These are phyloP conservation scores for Gerris lacustris DNA, from an alignment of 2,888 invertebrate species.

Conservation along the genomic window DNA sequence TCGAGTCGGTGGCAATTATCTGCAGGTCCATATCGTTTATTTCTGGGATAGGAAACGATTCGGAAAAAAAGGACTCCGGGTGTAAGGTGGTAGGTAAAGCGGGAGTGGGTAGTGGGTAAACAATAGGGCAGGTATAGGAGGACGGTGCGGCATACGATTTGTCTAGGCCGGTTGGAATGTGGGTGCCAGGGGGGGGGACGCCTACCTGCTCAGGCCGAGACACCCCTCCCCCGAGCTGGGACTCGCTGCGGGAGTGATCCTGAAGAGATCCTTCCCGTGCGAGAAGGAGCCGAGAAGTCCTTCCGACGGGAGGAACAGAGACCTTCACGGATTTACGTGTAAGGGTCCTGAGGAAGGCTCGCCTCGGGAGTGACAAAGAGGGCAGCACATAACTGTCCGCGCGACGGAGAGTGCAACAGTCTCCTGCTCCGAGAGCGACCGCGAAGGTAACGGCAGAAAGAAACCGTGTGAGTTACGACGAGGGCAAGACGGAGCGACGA, in stretches of 20 bases:
- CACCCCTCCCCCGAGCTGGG: background rate
- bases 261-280: background rate
- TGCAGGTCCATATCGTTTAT: constrained; percentile 2
- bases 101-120: constrained; percentile 1
- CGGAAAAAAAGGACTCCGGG: background rate
- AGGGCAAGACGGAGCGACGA: background rate
- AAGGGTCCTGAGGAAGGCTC: background rate
- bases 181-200: background rate
- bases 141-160: background rate
- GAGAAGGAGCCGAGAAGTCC: background rate
- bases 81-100: constrained; percentile 3
- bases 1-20: constrained; percentile 1
- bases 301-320: background rate
- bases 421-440: background rate
- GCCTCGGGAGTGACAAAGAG: background rate
- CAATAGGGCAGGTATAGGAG: background rate
- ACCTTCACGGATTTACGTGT: background rate
- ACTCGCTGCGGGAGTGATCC: background rate
- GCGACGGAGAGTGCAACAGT: background rate
- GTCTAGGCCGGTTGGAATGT: constrained; percentile 2
- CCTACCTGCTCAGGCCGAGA: background rate
- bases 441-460: background rate
- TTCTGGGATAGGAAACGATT: constrained; percentile 1
- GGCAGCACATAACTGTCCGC: background rate
- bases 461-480: constrained; percentile 2